These are phyloP conservation scores for Leptura quadrifasciata DNA, from an alignment of 2,888 invertebrate species.

Conservation along the genomic window DNA sequence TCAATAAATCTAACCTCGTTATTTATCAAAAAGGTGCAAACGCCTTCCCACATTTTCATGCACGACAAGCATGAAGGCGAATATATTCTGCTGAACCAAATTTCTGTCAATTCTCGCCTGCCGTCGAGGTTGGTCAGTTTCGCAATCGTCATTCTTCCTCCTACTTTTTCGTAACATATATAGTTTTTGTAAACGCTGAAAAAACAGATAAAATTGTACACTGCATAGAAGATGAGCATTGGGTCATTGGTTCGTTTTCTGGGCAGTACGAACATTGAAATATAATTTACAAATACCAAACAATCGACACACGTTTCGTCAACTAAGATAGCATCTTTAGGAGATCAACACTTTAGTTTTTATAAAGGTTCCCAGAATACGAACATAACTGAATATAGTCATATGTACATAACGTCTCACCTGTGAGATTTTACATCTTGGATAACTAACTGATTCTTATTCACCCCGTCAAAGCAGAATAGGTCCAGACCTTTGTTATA, in stretches of 20 bases:
- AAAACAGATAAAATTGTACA: slow-evolving; percentile 42
- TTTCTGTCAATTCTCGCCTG: slow-evolving; percentile 63
- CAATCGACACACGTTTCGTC: too few species aligned
- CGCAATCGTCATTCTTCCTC: slow-evolving; percentile 69
- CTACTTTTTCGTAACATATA: slow-evolving; percentile 70
- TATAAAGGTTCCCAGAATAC: too few species aligned
- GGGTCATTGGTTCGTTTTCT: too few species aligned
- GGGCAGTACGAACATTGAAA: too few species aligned
- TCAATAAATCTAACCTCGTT: slow-evolving; percentile 68
- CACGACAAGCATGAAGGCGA: slow-evolving; percentile 69
- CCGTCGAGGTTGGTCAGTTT: slow-evolving; percentile 63
- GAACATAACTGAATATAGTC: too few species aligned
- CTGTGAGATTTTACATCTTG: slow-evolving; percentile 66
- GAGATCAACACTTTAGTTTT: too few species aligned
- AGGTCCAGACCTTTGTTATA: slow-evolving; percentile 62
- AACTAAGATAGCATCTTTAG: too few species aligned
- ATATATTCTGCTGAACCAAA: slow-evolving; percentile 71
- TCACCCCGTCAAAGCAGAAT: slow-evolving; percentile 59
- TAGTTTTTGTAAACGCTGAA: slow-evolving; percentile 69
- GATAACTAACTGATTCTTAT: slow-evolving; percentile 58
- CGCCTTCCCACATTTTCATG: slow-evolving; percentile 70
- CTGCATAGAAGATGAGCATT: too few species aligned
- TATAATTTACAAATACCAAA: too few species aligned
- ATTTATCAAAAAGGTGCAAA: slow-evolving; percentile 69
- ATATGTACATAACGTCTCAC: slow-evolving; percentile 50